Base-by-base conservation (phyloP, 1,140 invertebrate genomes). In the Heliconius hermathena region DNA sequence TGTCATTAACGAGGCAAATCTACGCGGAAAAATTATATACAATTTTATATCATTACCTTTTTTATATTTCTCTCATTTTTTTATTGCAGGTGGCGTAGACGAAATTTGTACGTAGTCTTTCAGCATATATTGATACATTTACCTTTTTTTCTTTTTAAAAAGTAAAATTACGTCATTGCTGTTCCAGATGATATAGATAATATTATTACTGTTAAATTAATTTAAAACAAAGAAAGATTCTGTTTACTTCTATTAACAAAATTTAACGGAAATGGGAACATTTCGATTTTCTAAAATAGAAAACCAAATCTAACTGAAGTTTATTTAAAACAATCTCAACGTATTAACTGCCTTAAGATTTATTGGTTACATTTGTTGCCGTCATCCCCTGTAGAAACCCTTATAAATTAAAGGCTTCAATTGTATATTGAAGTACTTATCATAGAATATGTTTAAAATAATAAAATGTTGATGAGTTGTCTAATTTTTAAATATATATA, bases 311-410 rank as follows among this genome's bases (percentile, higher is more conserved):
- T 41, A 70, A 71, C 4, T 70, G 20, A 71, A 46, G 66, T 52
- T 76, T 52, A 76, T 76, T 57, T 76, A 52, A 76, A 76, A 71
- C 60, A 76, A 71, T 76, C 41, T 66, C 20, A 29, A 9, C 60
- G 66, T 49, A 70, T 66, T 70, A 41, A 76, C 74, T 71, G 66
- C 57, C 71, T 52, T 9, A 9, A 22, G 60, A 76, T 76, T 76
- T 76, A 76, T 76, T 52, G 41, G 38, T 49, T 52, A 20, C 60
- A 71, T 76, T 76, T 71, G 41, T 76, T 41, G 18, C 66, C 16
- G 26, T 49, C 75, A 52, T 71, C 60, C 38, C 36, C 57, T 49
- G 46, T 33, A 71, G 74, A 71, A 16, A 36, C 22, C 60, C 66
- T 76, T 52, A 71, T 76, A 76, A 76, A 71, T 76, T 26, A 26